Evolutionary conservation across 2,888 invertebrate genomes (phyloP).

Genomic region (Trissonchulus sp.): DNA sequence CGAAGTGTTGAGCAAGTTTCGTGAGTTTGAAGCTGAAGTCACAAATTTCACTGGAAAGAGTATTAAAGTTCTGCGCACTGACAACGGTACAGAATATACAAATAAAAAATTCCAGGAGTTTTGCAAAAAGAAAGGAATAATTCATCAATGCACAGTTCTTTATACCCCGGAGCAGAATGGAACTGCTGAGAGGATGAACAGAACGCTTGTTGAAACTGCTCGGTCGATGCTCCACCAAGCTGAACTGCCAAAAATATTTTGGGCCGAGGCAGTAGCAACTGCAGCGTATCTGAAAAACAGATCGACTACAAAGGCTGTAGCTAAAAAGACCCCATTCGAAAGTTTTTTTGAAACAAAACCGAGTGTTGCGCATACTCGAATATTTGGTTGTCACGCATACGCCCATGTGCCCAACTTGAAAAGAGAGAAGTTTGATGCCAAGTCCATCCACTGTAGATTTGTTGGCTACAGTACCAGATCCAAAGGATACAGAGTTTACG

Average conservation of each 20-base stretch:
- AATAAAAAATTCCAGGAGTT: conserved; percentile 31
- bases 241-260: conserved; percentile 34
- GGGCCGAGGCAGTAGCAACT: conserved; percentile 36
- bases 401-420: conserved; percentile 30
- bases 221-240: conserved; percentile 35
- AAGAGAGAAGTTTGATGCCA: conserved; percentile 31
- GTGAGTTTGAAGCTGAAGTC: conserved; percentile 2
- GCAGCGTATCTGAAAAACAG: conserved; percentile 36
- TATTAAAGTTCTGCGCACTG: conserved; percentile 30
- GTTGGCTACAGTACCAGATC: conserved; percentile 34
- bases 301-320: conserved; percentile 24
- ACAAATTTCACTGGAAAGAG: conserved; percentile 17
- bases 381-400: conserved; percentile 36
- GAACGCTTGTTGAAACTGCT: conserved; percentile 38
- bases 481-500: neutral
- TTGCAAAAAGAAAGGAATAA: conserved; percentile 35
- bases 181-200: conserved; percentile 39
- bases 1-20: neutral
- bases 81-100: conserved; percentile 32
- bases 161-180: conserved; percentile 33
- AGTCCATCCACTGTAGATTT: conserved; percentile 28
- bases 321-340: conserved; percentile 38
- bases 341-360: conserved; percentile 32
- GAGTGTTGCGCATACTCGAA: conserved; percentile 31
- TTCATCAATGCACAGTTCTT: conserved; percentile 35